Conservation (phyloP, 2,113 vertebrate species). For the Neofelis nebulosa region DNA sequence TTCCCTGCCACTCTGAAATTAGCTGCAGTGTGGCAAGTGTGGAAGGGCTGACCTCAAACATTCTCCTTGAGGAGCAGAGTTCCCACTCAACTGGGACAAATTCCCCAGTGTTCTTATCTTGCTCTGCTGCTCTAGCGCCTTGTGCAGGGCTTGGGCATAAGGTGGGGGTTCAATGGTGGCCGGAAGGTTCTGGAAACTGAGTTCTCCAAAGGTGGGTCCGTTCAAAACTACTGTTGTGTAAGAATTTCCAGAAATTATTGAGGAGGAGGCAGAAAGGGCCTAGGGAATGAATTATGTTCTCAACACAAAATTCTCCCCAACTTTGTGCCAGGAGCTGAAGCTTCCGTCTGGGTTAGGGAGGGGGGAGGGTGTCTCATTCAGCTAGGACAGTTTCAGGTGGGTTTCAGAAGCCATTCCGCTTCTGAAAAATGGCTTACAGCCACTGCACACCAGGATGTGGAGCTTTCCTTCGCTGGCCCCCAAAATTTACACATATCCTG, state of each 20-base stretch:
- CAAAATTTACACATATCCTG: background rate
- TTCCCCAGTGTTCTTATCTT: background rate
- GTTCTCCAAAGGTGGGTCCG: background rate
- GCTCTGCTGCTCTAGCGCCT: background rate
- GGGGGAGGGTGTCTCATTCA: no score
- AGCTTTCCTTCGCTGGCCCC: background rate
- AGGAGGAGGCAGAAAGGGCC: background rate
- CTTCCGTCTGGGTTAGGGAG: background rate
- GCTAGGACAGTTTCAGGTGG: background rate
- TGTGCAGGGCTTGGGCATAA: background rate
- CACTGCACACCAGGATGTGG: rapidly evolving
- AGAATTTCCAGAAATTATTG: background rate
- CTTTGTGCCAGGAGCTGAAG: no score
- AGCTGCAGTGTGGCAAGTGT: background rate
- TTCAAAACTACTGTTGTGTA: background rate
- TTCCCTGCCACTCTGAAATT: background rate
- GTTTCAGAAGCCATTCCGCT: background rate
- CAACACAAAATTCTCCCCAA: background rate
- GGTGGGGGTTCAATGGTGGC: background rate
- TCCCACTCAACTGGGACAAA: background rate
- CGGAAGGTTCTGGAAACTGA: background rate
- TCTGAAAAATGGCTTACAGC: background rate
- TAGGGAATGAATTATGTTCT: background rate
- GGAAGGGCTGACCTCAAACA: background rate
- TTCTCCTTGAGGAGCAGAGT: background rate